Conservation (phyloP, 2,888 invertebrate species). For the Anthophora plumipes region DNA sequence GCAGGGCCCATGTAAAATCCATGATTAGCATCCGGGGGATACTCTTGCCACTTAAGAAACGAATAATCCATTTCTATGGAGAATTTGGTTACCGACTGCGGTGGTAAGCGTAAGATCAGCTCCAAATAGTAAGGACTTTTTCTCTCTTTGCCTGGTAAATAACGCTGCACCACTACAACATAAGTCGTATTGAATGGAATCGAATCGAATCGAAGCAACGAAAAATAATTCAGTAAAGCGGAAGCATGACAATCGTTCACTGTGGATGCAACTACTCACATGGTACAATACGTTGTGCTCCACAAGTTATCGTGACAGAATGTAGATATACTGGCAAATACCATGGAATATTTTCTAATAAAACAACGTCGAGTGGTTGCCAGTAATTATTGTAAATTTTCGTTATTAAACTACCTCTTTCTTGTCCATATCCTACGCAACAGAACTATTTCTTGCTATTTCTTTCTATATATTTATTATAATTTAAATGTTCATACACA, state of each 20-base stretch:
- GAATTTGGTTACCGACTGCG: conserved; percentile 92
- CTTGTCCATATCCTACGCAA: conserved; percentile 93
- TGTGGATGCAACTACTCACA: conserved; percentile 67
- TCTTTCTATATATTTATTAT: background rate
- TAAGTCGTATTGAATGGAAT: background rate
- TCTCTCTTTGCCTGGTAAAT: conserved; percentile 93
- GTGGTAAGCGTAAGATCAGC: conserved; percentile 91
- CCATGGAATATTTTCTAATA: conserved; percentile 97
- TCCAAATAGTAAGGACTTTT: conserved; percentile 95
- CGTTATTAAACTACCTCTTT: conserved; percentile 94
- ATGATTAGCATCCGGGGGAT: conserved; percentile 99
- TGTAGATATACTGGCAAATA: conserved; percentile 95
- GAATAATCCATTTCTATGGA: conserved; percentile 96
- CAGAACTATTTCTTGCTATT: conserved; percentile 3
- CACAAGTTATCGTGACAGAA: conserved; percentile 89
- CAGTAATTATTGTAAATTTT: conserved; percentile 93
- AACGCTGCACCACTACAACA: conserved; percentile 83
- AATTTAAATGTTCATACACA: conserved; percentile 63
- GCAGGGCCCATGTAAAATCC: conserved; percentile 98
- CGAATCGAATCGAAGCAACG: background rate
- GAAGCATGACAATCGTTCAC: background rate
- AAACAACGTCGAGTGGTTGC: conserved; percentile 90
- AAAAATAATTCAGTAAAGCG: background rate
- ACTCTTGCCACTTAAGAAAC: conserved; percentile 99
- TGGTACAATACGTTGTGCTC: conserved; percentile 87